Evolutionary conservation across 2,113 vertebrate genomes (phyloP).

Genomic region (Gymnobelideus leadbeateri): DNA sequence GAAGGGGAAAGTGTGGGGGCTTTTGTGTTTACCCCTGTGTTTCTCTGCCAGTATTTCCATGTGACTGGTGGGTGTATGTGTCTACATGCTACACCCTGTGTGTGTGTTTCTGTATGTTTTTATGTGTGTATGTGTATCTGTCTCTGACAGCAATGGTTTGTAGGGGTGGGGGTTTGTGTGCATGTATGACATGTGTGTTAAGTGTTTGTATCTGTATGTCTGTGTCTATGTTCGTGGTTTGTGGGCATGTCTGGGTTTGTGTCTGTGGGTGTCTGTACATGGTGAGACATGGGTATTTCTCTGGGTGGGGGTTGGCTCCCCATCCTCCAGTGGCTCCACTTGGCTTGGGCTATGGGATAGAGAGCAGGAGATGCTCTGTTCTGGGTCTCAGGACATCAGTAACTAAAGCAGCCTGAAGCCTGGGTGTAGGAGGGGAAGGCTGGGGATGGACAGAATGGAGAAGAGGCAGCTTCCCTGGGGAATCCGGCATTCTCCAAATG

Average conservation of each 20-base stretch:
- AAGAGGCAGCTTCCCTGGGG: background rate
- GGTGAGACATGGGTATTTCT: background rate
- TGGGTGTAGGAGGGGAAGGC: background rate
- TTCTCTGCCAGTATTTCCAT: background rate
- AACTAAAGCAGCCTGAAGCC: background rate
- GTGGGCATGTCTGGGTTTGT: background rate
- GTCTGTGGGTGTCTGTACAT: background rate
- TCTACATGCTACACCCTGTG: background rate
- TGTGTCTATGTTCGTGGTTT: background rate
- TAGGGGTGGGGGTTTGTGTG: background rate
- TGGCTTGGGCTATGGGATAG: background rate
- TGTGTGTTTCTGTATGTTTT: background rate
- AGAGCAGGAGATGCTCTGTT: background rate
- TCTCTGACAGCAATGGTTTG: background rate
- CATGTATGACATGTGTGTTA: background rate
- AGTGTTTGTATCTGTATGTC: background rate
- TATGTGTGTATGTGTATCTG: background rate
- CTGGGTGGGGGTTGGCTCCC: background rate
- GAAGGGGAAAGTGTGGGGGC: background rate
- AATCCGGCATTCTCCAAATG: background rate
- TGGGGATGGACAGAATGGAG: background rate
- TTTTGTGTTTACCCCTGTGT: background rate
- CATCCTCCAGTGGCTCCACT: background rate
- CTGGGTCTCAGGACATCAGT: background rate
- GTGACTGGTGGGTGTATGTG: background rate